Evolutionary conservation across 2,113 vertebrate species (phyloP).

Genomic region (Sorex fumeus): DNA sequence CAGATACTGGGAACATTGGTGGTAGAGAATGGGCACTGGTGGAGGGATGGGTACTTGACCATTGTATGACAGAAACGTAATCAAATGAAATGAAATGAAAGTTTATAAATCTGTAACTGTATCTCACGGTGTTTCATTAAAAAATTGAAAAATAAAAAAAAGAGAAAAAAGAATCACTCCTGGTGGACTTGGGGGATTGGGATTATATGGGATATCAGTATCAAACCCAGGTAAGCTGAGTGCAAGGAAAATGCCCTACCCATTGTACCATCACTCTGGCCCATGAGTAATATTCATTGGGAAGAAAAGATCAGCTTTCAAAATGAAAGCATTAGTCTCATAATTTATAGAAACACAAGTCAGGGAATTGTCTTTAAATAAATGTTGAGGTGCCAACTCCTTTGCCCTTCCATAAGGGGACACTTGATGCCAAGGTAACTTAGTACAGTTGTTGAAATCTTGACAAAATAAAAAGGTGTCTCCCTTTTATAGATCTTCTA

Average conservation of each 20-base stretch:
- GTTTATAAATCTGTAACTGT: too few relatives aligned
- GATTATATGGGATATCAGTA: too few relatives aligned
- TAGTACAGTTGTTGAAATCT: not conserved
- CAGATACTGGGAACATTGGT: too few relatives aligned
- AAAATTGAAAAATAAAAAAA: constrained; percentile 61
- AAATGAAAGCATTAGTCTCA: not conserved
- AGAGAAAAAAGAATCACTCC: constrained; percentile 12
- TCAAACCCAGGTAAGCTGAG: too few relatives aligned
- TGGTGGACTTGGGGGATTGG: too few relatives aligned
- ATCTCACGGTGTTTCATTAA: not conserved
- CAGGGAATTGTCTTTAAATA: not conserved
- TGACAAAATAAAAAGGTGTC: not conserved
- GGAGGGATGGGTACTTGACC: too few relatives aligned
- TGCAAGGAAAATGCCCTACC: too few relatives aligned
- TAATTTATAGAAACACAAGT: not conserved
- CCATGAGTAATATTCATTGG: too few relatives aligned
- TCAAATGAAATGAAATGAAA: too few relatives aligned
- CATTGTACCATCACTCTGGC: too few relatives aligned
- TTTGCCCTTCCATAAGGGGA: not conserved
- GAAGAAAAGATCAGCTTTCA: constrained; percentile 9
- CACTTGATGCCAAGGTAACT: not conserved
- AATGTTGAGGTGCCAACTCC: not conserved
- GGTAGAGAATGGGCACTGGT: too few relatives aligned
- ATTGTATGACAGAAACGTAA: too few relatives aligned
- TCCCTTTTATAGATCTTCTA: not conserved